Evolutionary conservation across 2,113 vertebrate genomes (phyloP).

Genomic region (Malurus alboscapulatus): DNA sequence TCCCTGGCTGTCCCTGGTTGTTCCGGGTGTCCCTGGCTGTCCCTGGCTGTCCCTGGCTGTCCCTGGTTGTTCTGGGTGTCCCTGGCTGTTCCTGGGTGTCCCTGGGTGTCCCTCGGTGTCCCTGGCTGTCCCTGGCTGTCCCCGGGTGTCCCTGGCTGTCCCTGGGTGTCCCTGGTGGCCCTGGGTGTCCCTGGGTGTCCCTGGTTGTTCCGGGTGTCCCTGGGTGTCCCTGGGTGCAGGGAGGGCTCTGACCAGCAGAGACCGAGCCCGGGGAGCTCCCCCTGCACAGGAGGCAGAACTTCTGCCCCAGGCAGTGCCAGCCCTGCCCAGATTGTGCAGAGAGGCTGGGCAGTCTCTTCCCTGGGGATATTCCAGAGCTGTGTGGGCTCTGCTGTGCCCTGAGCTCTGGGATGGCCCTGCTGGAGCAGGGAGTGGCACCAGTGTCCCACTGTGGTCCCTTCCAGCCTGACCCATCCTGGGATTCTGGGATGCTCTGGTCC

Average conservation of each 20-base stretch:
- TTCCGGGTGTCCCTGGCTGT: too few relatives aligned
- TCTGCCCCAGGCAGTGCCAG: neutral
- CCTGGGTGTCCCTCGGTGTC: too few relatives aligned
- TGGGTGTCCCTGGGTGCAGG: neutral
- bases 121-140: too few relatives aligned
- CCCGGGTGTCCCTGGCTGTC: too few relatives aligned
- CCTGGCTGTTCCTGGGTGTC: too few relatives aligned
- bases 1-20: too few relatives aligned
- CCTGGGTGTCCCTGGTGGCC: too few relatives aligned
- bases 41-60: too few relatives aligned
- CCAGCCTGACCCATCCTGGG: neutral
- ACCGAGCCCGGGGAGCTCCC: neutral
- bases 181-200: too few relatives aligned
- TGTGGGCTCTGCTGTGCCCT: neutral
- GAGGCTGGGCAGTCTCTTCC: neutral
- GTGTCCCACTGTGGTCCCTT: neutral
- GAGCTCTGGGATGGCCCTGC: neutral
- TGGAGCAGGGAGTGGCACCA: neutral
- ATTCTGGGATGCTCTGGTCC: neutral
- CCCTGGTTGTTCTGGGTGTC: too few relatives aligned
- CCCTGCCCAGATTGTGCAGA: neutral
- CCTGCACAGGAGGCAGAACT: neutral
- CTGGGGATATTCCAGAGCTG: neutral
- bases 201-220: too few relatives aligned
- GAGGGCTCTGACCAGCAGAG: neutral